Percentiles rank a stretch among this genome's conserved stretches.
phyloP scores from a whole-genome alignment of 1,140 invertebrate genomes.

The Coboldia fuscipes region DNA sequence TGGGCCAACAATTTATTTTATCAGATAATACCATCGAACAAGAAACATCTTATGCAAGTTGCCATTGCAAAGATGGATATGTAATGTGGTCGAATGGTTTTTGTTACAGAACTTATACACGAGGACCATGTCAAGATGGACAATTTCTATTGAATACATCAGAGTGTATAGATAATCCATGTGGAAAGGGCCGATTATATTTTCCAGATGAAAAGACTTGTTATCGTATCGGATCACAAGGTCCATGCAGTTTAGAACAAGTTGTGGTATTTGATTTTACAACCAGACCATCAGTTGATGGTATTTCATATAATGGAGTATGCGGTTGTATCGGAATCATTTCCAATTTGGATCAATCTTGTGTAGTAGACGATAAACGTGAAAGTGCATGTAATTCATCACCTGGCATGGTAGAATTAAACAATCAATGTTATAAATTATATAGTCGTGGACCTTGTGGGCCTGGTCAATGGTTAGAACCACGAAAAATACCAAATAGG shows the following conservation, averaged over 20 bases:
- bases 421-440: conserved; percentile 41
- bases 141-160: conserved; percentile 40
- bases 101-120: conserved; percentile 53
- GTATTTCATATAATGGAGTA: conserved; percentile 57
- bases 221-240: conserved; percentile 46
- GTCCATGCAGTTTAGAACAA: conserved; percentile 43
- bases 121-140: conserved; percentile 43
- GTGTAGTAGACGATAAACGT: conserved; percentile 7
- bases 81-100: conserved; percentile 38
- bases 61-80: conserved; percentile 45
- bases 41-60: conserved; percentile 16
- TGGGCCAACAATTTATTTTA: conserved; percentile 41
- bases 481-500: conserved; percentile 15
- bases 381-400: conserved; percentile 28
- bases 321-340: conserved; percentile 39
- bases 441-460: conserved; percentile 52
- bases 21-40: conserved; percentile 11
- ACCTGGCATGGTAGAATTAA: conserved; percentile 33
- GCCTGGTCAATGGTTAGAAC: conserved; percentile 47
- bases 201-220: conserved; percentile 47
- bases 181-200: conserved; percentile 45
- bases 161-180: conserved; percentile 38
- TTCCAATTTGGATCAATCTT: conserved; percentile 17
- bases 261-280: conserved; percentile 57
- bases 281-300: conserved; percentile 46